A percentile compares a stretch with the other conserved stretches of the same genome.
phyloP scores from a whole-genome alignment of 1,140 invertebrate genomes.

The Paracyclopina nana region DNA sequence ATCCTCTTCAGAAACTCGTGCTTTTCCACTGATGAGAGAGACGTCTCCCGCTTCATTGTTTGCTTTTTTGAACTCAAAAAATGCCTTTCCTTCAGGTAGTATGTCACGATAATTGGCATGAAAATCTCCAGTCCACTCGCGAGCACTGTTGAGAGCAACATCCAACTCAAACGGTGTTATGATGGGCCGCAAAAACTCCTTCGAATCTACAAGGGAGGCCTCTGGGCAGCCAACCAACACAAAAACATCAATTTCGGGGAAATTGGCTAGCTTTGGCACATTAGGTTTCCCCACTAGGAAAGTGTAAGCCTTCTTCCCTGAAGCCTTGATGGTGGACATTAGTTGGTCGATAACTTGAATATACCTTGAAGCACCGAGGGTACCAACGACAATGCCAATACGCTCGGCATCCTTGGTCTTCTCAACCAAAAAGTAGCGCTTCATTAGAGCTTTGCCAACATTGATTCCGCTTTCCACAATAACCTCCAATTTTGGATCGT shows the following conservation, averaged over 20 bases:
- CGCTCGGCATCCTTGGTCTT: slow-evolving; percentile 61
- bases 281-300: slow-evolving; percentile 79
- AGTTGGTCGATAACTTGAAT: slow-evolving; percentile 49
- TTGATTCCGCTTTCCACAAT: not conserved
- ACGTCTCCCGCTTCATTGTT: slow-evolving; percentile 19
- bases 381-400: slow-evolving; percentile 70
- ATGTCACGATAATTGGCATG: slow-evolving; percentile 54
- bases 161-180: slow-evolving; percentile 82
- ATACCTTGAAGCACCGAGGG: slow-evolving; percentile 59
- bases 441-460: not conserved
- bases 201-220: slow-evolving; percentile 52
- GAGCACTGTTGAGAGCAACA: slow-evolving; percentile 49
- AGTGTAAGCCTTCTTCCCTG: slow-evolving; percentile 68
- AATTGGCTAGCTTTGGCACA: slow-evolving; percentile 77
- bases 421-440: slow-evolving; percentile 42
- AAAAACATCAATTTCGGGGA: slow-evolving; percentile 75
- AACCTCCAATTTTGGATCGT: slow-evolving; percentile 22
- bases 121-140: slow-evolving; percentile 38
- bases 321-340: slow-evolving; percentile 44
- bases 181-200: slow-evolving; percentile 70
- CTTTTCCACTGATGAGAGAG: slow-evolving; percentile 23
- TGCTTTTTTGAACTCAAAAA: not conserved
- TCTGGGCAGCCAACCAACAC: slow-evolving; percentile 75
- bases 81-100: slow-evolving; percentile 32
- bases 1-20: slow-evolving; percentile 22